phyloP scores from a whole-genome alignment of 2,797 vertebrate genomes.

The Rhynchonycteris naso region DNA sequence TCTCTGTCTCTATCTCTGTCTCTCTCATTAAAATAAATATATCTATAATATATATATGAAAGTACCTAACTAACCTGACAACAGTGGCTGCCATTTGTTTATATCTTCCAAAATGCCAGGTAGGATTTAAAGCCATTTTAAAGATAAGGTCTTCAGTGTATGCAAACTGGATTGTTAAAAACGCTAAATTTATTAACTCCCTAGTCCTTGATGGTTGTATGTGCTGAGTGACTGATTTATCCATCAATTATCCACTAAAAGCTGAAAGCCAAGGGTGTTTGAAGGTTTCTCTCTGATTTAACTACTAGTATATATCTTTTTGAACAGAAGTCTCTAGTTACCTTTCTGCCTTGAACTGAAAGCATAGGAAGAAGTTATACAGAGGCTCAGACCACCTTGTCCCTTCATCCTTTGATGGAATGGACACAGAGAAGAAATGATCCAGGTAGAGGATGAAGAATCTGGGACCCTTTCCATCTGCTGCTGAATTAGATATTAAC shows the following conservation, averaged over 20 bases:
- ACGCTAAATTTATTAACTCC: not conserved
- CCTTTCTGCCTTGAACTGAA: not conserved
- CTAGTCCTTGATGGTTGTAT: not conserved
- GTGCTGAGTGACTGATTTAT: not conserved
- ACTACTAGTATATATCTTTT: not conserved
- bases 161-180: not conserved
- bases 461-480: slow-evolving; percentile 23
- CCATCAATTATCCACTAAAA: not conserved
- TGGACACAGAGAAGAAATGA: not conserved
- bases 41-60: not conserved
- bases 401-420: not conserved
- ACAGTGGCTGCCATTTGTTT: not conserved
- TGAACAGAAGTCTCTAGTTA: not conserved
- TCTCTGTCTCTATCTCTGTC: too few relatives aligned
- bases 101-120: not conserved
- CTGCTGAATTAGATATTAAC: slow-evolving; percentile 53
- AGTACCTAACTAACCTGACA: not conserved
- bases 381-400: not conserved
- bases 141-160: not conserved
- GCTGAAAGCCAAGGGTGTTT: not conserved
- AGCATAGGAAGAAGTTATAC: not conserved
- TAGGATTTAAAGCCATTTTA: slow-evolving; percentile 23
- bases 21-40: too few relatives aligned
- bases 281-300: not conserved
- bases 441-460: not conserved